Conservation (phyloP, 2,888 invertebrate genomes). For the Eulithis prunata region DNA sequence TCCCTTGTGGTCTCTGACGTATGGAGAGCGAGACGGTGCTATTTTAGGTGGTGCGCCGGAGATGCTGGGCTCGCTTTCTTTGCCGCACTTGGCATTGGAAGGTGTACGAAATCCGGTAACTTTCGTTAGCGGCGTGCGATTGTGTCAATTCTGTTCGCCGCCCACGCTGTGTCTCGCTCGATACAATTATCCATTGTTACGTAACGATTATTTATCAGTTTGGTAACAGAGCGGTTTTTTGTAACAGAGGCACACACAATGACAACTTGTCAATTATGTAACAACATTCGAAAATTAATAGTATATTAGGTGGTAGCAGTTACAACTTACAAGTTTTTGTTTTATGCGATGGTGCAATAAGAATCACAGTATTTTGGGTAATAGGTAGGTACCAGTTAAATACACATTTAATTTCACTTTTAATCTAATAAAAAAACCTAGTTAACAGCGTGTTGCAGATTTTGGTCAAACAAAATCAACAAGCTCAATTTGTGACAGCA, state of each 20-base stretch:
- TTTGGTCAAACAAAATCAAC: neutral
- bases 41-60: conserved; percentile 60
- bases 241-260: conserved; percentile 38
- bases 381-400: no score
- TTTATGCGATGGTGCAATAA: no score
- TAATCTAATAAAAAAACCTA: no score
- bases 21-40: conserved; percentile 69
- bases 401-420: no score
- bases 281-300: conserved; percentile 18
- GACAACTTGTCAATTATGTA: conserved; percentile 37
- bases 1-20: conserved; percentile 49
- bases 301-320: no score
- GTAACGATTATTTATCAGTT: conserved; percentile 64
- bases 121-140: conserved; percentile 73
- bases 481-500: neutral
- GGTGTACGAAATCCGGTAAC: conserved; percentile 81
- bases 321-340: no score
- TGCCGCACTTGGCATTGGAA: conserved; percentile 81
- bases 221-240: conserved; percentile 55
- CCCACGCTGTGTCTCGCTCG: conserved; percentile 51
- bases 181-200: conserved; percentile 71
- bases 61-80: conserved; percentile 82
- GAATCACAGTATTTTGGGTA: no score
- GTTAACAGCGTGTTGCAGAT: no score
- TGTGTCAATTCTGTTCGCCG: conserved; percentile 60